Evolutionary conservation across 2,797 vertebrate species (phyloP).

Genomic region (Poecile montanus): DNA sequence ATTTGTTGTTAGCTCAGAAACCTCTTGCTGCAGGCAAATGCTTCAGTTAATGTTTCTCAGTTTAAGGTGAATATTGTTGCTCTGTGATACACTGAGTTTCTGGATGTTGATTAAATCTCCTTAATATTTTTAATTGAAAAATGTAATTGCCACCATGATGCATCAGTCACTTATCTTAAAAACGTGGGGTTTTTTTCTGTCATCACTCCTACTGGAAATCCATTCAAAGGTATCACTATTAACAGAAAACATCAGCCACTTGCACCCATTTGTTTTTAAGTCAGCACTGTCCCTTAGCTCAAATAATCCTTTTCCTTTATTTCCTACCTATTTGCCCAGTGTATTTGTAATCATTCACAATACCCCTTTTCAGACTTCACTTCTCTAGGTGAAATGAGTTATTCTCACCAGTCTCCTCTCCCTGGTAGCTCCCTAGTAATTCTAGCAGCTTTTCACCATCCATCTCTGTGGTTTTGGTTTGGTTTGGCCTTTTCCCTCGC

Average conservation of each 20-base stretch:
- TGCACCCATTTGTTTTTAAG: not conserved
- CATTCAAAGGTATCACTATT: not conserved
- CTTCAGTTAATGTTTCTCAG: not conserved
- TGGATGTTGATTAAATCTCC: not conserved
- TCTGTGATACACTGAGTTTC: not conserved
- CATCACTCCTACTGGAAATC: not conserved
- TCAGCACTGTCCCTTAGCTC: not conserved
- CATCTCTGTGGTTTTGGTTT: not conserved
- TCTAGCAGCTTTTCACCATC: not conserved
- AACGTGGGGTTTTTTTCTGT: accelerated
- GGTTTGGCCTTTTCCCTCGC: not conserved
- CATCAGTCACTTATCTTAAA: not conserved
- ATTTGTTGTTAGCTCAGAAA: not conserved
- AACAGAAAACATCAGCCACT: not conserved
- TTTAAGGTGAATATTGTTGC: not conserved
- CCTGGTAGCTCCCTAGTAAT: not conserved
- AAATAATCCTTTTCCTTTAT: not conserved
- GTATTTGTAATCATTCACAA: not conserved
- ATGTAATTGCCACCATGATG: not conserved
- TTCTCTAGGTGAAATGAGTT: not conserved
- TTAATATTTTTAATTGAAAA: not conserved
- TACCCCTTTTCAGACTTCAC: not conserved
- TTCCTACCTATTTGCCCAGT: not conserved
- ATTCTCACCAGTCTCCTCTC: not conserved
- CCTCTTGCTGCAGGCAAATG: not conserved